Evolutionary conservation across 2,888 invertebrate species (phyloP), one percentile per base, ranked within the genome.

Genomic region (Sphecodes monilicornis): DNA sequence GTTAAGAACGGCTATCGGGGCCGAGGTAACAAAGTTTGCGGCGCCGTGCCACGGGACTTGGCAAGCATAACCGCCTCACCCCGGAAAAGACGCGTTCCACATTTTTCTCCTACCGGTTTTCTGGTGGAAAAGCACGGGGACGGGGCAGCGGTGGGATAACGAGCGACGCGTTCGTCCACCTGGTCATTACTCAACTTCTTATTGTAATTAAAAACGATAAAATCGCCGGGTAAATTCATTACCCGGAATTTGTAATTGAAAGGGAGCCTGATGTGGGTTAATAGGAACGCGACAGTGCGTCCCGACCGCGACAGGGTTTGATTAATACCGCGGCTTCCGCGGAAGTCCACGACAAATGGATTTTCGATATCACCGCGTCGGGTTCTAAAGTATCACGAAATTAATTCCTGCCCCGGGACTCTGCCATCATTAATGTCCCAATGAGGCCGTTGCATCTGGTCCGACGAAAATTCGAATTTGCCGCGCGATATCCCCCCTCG

Each of bases 281-380:
- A 74, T 43, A 50, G 81, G 73, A 57, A 80, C 81, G 36, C 80
- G 54, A 68, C 26, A 29, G 22, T 50, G 81, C 50, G 50, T 60
- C 71, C 69, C 74, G 75, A 71, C 76, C 75, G 80, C 75, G 73
- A 68, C 54, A 8, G 29, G 60, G 64, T 60, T 78, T 78, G 82
- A 80, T 79, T 86, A 86, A 89, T 86, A 86, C 82, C 78, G 64
- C 69, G 70, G 64, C 57, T 79, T 29, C 76, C 76, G 76, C 76
- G 82, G 73, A 80, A 89, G 70, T 80, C 82, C 73, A 54, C 36
- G 79, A 78, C 82, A 78, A 89, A 88, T 89, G 87, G 89, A 77
- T 89, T 89, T 89, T 89, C 88, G 85, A 88, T 86, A 86, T 84
- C 75, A 70, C 76, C 60, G 68, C 66, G 60, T 50, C 69, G 41